A percentile compares a stretch with the other conserved stretches of the same genome.
Evolutionary conservation across 2,797 vertebrate genomes (phyloP).

Genomic region (Mormyrus hasselquistii): DNA sequence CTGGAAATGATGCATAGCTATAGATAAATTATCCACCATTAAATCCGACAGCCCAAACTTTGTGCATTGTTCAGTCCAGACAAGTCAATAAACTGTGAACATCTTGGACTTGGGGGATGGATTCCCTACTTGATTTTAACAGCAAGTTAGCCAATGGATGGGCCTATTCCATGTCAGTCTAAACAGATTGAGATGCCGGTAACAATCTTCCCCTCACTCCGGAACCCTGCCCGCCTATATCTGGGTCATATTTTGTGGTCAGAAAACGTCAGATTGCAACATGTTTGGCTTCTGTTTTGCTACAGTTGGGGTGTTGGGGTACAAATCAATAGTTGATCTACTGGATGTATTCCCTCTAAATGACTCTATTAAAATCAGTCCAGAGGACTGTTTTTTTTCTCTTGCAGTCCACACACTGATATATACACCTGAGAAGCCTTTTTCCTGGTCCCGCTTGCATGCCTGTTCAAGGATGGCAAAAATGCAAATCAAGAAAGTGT

Average conservation of each 20-base stretch:
- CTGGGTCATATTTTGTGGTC: not conserved
- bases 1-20: not conserved
- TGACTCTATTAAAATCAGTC: not conserved
- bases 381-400: not conserved
- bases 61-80: constrained; percentile 5
- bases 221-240: not conserved
- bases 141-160: constrained; percentile 19
- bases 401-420: not conserved
- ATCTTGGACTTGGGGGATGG: constrained; percentile 19
- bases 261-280: not conserved
- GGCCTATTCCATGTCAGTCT: constrained; percentile 29
- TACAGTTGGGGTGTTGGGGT: constrained; percentile 17
- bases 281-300: constrained; percentile 18
- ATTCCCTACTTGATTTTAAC: constrained; percentile 27
- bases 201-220: not conserved
- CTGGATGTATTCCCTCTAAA: not conserved
- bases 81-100: constrained; percentile 22
- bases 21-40: not conserved
- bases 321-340: constrained; percentile 25
- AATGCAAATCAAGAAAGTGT: not conserved
- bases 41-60: not conserved
- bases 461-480: not conserved
- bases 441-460: not conserved
- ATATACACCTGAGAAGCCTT: not conserved
- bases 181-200: constrained; percentile 22